A percentile compares a stretch with the other conserved stretches of the same genome.
Evolutionary conservation across 1,140 invertebrate genomes (phyloP).

Genomic region (Drosophila fuyamai): DNA sequence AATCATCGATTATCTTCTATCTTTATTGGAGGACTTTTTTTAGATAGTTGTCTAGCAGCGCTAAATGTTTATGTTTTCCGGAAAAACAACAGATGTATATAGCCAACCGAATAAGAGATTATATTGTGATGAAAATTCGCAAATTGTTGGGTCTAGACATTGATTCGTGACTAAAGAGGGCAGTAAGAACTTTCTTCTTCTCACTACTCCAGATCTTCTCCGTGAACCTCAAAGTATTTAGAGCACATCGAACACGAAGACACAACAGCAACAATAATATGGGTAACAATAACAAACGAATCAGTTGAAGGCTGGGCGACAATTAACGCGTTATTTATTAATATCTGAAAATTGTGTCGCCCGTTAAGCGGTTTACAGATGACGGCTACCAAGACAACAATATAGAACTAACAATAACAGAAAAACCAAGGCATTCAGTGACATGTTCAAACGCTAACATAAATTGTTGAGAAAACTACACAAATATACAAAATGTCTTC

Average conservation of each 20-base stretch:
- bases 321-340: constrained; percentile 48
- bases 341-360: constrained; percentile 53
- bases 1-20: too few relatives aligned
- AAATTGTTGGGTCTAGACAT: background rate
- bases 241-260: constrained; percentile 53
- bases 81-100: too few relatives aligned
- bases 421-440: constrained; percentile 44
- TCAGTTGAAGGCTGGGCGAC: constrained; percentile 46
- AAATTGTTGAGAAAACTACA: background rate
- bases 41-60: too few relatives aligned
- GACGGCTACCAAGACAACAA: constrained; percentile 41
- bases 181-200: constrained; percentile 52
- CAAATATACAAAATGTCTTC: background rate
- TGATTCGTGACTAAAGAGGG: constrained; percentile 6
- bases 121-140: too few relatives aligned
- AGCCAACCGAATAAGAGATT: too few relatives aligned
- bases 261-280: constrained; percentile 1
- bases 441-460: constrained; percentile 20
- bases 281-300: constrained; percentile 20
- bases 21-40: too few relatives aligned
- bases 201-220: constrained; percentile 1
- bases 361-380: constrained; percentile 59
- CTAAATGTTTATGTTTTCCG: too few relatives aligned
- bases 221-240: constrained; percentile 39
- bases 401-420: constrained; percentile 30